Base-by-base conservation (phyloP, 1,140 invertebrate species). In the Cyclina sinensis region DNA sequence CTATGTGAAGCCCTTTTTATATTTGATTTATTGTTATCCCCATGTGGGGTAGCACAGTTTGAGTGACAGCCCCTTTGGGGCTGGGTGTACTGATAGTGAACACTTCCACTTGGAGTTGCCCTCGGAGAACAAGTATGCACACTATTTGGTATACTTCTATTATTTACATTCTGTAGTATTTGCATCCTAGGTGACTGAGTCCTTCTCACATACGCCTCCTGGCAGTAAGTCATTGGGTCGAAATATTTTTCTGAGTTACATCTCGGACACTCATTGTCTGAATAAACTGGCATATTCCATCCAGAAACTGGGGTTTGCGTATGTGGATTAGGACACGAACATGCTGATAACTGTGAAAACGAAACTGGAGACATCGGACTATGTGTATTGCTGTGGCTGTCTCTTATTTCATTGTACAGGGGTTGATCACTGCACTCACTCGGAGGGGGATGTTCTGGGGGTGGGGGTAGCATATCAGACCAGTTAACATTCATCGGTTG, bases 361-460 rank as follows among this genome's bases (percentile, higher is more conserved):
- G 94, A 94, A 48, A 93, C 93, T 0, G 94, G 94, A 27, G 94
- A 94, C 43, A 93, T 91, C 27, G 92, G 92, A 80, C 92, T 92
- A 27, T 90, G 74, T 48, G 91, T 84, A 35, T 86, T 86, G 93
- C 93, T 27, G 91, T 89, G 27, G 92, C 90, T 32, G 93, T 91
- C 46, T 92, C 94, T 48, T 18, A 88, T n/a, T 43, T 88, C 86
- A 51, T 27, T 57, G 48, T 88, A 88, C 0, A 54, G 9, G 21
- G 84, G 73, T n/a, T 54, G 83, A 92, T 91, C 46, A 92, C 94
- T 46, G 92, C 90, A 86, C 48, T 95, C 94, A 78, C 92, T 94
- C 0, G 97, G 97, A 4, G 97, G 97, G 16, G 97, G 97, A 95
- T 98, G 97, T 90, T 98, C 97, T 0, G 97, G 97, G 0, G 97